Percentiles rank a stretch among this genome's conserved stretches.
These are phyloP conservation scores for Calephelis perditalis DNA, from an alignment of 2,888 invertebrate species.

Conservation along the genomic window DNA sequence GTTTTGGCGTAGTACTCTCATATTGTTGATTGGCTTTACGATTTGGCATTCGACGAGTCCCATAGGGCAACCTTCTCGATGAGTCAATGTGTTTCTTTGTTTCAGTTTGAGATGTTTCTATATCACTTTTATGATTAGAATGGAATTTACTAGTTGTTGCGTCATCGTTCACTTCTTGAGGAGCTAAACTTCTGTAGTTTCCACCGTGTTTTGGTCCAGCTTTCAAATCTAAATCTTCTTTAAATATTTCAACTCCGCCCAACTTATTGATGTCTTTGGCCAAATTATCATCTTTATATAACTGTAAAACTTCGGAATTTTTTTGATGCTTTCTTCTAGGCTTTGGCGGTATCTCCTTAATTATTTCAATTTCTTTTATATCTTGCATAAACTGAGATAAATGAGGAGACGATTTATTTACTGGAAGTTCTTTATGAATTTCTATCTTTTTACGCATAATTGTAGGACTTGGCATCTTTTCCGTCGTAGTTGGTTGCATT, in stretches of 20 bases:
- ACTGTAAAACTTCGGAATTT: slow-evolving; percentile 48
- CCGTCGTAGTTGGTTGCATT: slow-evolving; percentile 39
- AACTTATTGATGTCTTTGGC: slow-evolving; percentile 63
- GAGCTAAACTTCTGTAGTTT: slow-evolving; percentile 54
- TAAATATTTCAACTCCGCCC: slow-evolving; percentile 65
- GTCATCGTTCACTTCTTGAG: slow-evolving; percentile 29
- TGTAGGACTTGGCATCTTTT: slow-evolving; percentile 44
- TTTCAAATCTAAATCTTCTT: slow-evolving; percentile 48
- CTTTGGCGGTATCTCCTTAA: slow-evolving; percentile 52
- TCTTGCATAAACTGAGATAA: slow-evolving; percentile 61
- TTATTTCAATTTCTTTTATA: slow-evolving; percentile 63
- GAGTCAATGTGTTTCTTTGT: slow-evolving; percentile 24
- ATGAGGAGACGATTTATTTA: slow-evolving; percentile 54
- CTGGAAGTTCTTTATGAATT: slow-evolving; percentile 62
- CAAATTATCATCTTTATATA: slow-evolving; percentile 63
- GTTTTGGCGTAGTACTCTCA: no score
- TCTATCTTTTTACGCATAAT: slow-evolving; percentile 57
- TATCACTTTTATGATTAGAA: slow-evolving; percentile 35
- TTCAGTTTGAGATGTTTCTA: slow-evolving; percentile 52
- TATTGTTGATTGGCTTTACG: slow-evolving; percentile 1
- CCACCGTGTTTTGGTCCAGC: slow-evolving; percentile 65
- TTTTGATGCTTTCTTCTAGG: slow-evolving; percentile 41
- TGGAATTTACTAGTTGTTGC: not conserved
- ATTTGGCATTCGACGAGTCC: not conserved
- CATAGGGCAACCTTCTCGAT: slow-evolving; percentile 8